Evolutionary conservation across 2,888 invertebrate genomes (phyloP), one percentile per base, ranked within the genome.

Genomic region (Fragum sueziense): DNA sequence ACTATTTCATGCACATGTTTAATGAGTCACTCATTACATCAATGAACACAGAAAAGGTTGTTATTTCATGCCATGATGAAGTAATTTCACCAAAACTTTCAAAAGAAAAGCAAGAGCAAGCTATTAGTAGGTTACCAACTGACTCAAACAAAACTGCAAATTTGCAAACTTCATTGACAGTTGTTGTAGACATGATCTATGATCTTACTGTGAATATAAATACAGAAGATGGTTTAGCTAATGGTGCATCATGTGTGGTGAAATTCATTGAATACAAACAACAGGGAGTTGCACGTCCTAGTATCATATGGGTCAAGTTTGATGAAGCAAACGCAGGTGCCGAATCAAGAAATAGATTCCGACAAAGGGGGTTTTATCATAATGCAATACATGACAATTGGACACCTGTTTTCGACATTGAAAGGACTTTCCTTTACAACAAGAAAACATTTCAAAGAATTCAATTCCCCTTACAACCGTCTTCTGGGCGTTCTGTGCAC

Each of bases 161-260:
- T 67, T 52, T 84, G 9, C 34, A 59, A 20, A 78, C 61, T 33
- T 25, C 59, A 29, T 34, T 80, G 20, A 47, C 54, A 54, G 34
- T 80, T 2, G 67, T n/a, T n/a, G n/a, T 70, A 47, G 79, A 76
- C n/a, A 67, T 84, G n/a, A 34, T 41, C 33, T 79, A 76, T 78
- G 84, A 82, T 51, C 7, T 82, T 14, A 76, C 71, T 22, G 41
- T 77, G 20, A 85, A 85, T 68, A 17, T 85, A 34, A 72, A 80
- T 47, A 80, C 78, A 41, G 65, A 74, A 27, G 85, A 85, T 84
- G 85, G 85, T 6, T 47, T 85, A 20, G 80, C 79, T 7, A 86
- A 86, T 83, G 86, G 82, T n/a, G 79, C 81, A n/a, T 74, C 78
- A 34, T 80, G 85, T 59, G 59, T 54, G 70, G 37, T 83, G 1